Conservation (phyloP, 2,888 invertebrate genomes). For the Magallana nippona region DNA sequence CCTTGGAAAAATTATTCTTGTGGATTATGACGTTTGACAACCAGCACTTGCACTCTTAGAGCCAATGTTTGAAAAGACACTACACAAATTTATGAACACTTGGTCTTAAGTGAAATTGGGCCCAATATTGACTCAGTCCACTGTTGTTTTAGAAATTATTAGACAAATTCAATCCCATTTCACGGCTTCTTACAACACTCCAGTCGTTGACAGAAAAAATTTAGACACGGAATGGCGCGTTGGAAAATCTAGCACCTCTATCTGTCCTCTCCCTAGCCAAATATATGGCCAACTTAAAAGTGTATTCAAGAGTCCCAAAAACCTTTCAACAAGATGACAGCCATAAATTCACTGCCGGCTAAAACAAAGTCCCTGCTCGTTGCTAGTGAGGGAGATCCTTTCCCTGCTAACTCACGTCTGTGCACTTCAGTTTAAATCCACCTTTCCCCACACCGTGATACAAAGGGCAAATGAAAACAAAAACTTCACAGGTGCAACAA, state of each 20-base stretch:
- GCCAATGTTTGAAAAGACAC: conserved; percentile 18
- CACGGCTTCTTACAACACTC: neutral
- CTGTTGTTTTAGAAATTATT: conserved; percentile 30
- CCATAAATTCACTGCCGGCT: conserved; percentile 17
- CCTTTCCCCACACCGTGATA: conserved; percentile 3
- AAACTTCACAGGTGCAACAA: conserved; percentile 19
- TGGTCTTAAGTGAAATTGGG: conserved; percentile 6
- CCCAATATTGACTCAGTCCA: conserved; percentile 18
- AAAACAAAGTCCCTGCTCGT: conserved; percentile 7
- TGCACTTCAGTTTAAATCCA: conserved; percentile 33
- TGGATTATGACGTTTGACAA: neutral
- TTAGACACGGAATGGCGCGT: neutral
- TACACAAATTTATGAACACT: conserved; percentile 33
- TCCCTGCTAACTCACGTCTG: conserved; percentile 6
- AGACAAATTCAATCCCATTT: conserved; percentile 4
- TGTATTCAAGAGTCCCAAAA: neutral
- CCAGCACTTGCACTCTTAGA: neutral
- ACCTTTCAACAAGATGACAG: neutral
- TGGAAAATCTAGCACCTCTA: conserved; percentile 8
- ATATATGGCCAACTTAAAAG: neutral
- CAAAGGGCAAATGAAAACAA: conserved; percentile 27
- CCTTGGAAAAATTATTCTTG: conserved; percentile 3
- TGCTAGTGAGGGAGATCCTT: neutral
- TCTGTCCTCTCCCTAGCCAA: neutral
- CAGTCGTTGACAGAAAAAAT: neutral